Evolutionary conservation across 2,797 vertebrate genomes (phyloP), one percentile per base, ranked within the genome.

Genomic region (Poecilia picta): DNA sequence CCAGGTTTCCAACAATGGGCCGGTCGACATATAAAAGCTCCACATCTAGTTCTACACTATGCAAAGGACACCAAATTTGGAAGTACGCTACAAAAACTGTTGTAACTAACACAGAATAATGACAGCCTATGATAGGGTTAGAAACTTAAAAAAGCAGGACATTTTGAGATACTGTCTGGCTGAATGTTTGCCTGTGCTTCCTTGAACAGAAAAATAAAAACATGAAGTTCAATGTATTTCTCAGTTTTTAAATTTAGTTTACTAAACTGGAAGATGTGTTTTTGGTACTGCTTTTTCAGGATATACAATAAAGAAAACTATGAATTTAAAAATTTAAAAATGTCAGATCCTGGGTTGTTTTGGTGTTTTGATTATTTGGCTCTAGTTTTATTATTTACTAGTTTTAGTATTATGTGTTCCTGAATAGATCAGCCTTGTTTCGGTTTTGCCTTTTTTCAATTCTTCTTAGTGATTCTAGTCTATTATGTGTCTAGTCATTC

Each of bases 1-100:
- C 45, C 57, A 72, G 83, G 55, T 77, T 72, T 82, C 80, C 55
- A 71, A 86, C 74, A 89, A 84, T 78, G 81, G 68, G 13, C 70
- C 70, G 74, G 76, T 11, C 0, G 5, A 68, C 73, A 49, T 41
- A 59, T 75, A 78, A 85, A 79, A 72, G 10, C 2, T 76, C 43
- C 47, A 75, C 18, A 79, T 80, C 39, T 51, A 62, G 46, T 2
- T 75, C 15, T 53, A 23, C 4, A 0, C 16, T 47, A 70, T 66
- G 62, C 36, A 82, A 23, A 79, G 57, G 57, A 55, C 18, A 76
- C 49, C 36, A 36, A 4, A 83, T 73, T 72, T 71, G 39, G 53
- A 87, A 64, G 66, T 59, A 8, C 16, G 64, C 2, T 33, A 3
- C 25, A 47, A 53, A 47, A 74, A 31, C 16, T n/a, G 55, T 8